Conservation (phyloP, 2,888 invertebrate species). For the Nemapogon koenigi region DNA sequence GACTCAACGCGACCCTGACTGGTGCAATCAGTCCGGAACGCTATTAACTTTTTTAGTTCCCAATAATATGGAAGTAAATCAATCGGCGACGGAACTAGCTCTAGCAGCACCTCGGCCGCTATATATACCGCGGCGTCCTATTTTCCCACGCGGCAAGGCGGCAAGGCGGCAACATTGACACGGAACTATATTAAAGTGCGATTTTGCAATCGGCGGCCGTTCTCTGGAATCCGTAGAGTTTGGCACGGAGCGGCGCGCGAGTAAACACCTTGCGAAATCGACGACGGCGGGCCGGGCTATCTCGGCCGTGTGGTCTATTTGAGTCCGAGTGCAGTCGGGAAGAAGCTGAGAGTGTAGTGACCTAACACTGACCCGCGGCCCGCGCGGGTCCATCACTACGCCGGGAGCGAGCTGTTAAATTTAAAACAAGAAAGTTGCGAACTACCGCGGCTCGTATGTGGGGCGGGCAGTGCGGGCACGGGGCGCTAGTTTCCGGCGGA, state of each 20-base stretch:
- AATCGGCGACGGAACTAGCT: constrained; percentile 19
- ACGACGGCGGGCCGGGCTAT: neutral
- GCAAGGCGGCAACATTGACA: constrained; percentile 36
- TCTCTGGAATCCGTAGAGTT: constrained; percentile 37
- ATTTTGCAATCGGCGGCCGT: constrained; percentile 35
- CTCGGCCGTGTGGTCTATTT: neutral
- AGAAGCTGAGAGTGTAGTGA: constrained; percentile 30
- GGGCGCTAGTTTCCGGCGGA: too few relatives aligned
- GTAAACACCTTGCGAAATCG: constrained; percentile 49
- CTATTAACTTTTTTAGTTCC: constrained; percentile 35
- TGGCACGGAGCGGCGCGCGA: constrained; percentile 35
- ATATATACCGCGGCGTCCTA: constrained; percentile 38
- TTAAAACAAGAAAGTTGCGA: constrained; percentile 54
- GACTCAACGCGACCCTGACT: constrained; percentile 57
- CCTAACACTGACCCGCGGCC: constrained; percentile 64
- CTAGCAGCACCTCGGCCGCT: constrained; percentile 30
- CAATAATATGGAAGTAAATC: constrained; percentile 38
- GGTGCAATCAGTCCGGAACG: constrained; percentile 58
- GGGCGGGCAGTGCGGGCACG: too few relatives aligned
- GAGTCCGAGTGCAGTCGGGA: constrained; percentile 10
- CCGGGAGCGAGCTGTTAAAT: constrained; percentile 45
- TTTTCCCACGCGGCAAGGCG: constrained; percentile 45
- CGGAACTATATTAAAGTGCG: constrained; percentile 24
- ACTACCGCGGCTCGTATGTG: constrained; percentile 55
- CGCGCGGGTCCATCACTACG: too few relatives aligned